phyloP scores from a whole-genome alignment of 2,888 invertebrate genomes.

The Scelioninae gen. 1 region DNA sequence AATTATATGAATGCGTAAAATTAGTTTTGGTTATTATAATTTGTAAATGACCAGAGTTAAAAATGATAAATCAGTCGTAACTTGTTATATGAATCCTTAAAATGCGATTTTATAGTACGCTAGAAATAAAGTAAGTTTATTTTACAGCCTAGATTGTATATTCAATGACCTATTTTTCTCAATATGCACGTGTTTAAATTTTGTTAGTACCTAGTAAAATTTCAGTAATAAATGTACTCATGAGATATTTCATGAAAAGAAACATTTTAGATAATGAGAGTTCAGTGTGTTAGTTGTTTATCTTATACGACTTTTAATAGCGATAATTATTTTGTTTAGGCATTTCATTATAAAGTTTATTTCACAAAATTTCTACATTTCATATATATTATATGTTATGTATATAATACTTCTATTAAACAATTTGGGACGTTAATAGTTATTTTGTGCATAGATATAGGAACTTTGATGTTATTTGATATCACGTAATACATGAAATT shows the following conservation, averaged over 20 bases:
- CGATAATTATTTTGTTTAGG: slow-evolving; percentile 6
- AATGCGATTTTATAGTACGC: too few relatives aligned
- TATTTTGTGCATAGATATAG: slow-evolving; percentile 14
- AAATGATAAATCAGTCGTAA: too few relatives aligned
- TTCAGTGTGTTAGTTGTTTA: slow-evolving; percentile 10
- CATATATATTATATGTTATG: neutral
- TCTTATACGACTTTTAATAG: slow-evolving; percentile 4
- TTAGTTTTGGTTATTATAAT: too few relatives aligned
- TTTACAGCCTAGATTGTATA: too few relatives aligned
- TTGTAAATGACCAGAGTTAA: too few relatives aligned
- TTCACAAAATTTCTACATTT: neutral
- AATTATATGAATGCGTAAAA: too few relatives aligned
- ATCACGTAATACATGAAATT: slow-evolving; percentile 32
- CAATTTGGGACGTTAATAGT: slow-evolving; percentile 38
- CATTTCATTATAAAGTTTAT: slow-evolving; percentile 10
- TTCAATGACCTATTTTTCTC: slow-evolving; percentile 6
- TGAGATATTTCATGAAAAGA: neutral
- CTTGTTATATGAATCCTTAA: too few relatives aligned
- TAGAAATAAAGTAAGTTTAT: too few relatives aligned
- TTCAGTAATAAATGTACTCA: slow-evolving; percentile 1
- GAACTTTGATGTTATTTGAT: slow-evolving; percentile 28
- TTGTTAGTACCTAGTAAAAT: neutral
- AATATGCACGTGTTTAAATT: neutral
- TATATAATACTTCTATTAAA: slow-evolving; percentile 21
- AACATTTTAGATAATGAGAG: slow-evolving; percentile 1